Evolutionary conservation across 2,888 invertebrate genomes (phyloP), one percentile per base, ranked within the genome.

Genomic region (Drosophila affinis): DNA sequence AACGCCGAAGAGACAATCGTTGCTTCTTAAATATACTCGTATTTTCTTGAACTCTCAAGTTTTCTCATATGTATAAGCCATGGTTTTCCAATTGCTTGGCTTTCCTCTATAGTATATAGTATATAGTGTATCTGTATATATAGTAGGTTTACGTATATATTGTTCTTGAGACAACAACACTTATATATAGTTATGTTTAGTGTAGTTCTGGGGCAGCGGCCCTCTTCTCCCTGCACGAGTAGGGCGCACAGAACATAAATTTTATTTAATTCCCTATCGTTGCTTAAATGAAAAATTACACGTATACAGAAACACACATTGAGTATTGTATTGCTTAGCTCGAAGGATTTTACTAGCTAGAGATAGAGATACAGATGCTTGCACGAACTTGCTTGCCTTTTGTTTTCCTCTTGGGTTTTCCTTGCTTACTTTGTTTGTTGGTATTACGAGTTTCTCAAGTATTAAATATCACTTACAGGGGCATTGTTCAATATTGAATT

Each of bases 311-410:
- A 74, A 88, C 73, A 86, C 70, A 88, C 75, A 79, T 58, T 74
- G 68, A 75, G 75, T 88, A 82, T 85, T 85, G 75, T 88, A 82
- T 85, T 85, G 88, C 89, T 88, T 88, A 76, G 75, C 85, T 76
- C 76, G 56, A 72, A 69, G 69, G 79, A 76, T 75, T 76, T 65
- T 53, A 67, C 71, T 67, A 75, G 51, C 61, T 61, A 64, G 51
- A 5, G 5, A 4, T 21, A 21, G 21, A 21, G 21, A 21, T 21
- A 21, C 21, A 62, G 51, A 62, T 72, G 46, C 56, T 52, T 49
- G 62, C 49, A 52, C 32, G 27, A 59, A 57, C 47, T 21, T 21
- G 21, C 21, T 21, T 21, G 45, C 29, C 17, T 55, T 24, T 63
- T 14, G 47, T 55, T 45, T 61, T 64, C 39, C 17, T 55, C 18